Base-by-base conservation (phyloP, 2,888 invertebrate species). In the Neoaliturus tenellus region DNA sequence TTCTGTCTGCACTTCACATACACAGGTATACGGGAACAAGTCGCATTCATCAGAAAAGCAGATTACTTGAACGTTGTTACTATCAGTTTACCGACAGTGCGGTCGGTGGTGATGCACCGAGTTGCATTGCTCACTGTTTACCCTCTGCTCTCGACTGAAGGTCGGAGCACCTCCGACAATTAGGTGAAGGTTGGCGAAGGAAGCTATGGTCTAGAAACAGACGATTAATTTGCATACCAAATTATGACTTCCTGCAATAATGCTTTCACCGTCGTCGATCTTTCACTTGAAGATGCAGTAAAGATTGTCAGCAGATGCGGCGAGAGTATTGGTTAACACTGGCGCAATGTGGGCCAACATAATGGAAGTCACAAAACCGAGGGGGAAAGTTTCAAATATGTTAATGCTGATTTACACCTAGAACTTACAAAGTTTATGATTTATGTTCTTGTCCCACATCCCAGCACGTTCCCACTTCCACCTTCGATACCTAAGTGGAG, bases 161-260 rank as follows among this genome's bases (percentile, higher is more conserved):
- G 5, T 20, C 20, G 20, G 20, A 62, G 62, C 31, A 28, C 28
- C 25, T 31, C 28, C 8, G 28, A 14, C 31, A 62, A 62, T 62
- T 62, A 62, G 62, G 62, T 62, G 62, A 62, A 62, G 62, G 62
- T 31, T 31, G 14, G 51, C 28, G 62, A 35, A 69, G 69, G 69
- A 39, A 69, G 69, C 35, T 39, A 69, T 69, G 69, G 39, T 69
- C 69, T 69, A 69, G 69, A 75, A 75, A 75, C 75, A 75, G 75
- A 41, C 75, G n/a, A 75, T 75, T 44, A 75, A 75, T 75, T 75
- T 44, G 75, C 75, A 75, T 75, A 75, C 75, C 41, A 25, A 75
- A 75, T 75, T 20, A 75, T 44, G 28, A 75, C 48, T 44, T 69
- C 48, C 75, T 75, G 75, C 28, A 75, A 75, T 75, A 75, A 25